Evolutionary conservation across 2,113 vertebrate species (phyloP), one percentile per base, ranked within the genome.

Genomic region (Lepisosteus oculatus): DNA sequence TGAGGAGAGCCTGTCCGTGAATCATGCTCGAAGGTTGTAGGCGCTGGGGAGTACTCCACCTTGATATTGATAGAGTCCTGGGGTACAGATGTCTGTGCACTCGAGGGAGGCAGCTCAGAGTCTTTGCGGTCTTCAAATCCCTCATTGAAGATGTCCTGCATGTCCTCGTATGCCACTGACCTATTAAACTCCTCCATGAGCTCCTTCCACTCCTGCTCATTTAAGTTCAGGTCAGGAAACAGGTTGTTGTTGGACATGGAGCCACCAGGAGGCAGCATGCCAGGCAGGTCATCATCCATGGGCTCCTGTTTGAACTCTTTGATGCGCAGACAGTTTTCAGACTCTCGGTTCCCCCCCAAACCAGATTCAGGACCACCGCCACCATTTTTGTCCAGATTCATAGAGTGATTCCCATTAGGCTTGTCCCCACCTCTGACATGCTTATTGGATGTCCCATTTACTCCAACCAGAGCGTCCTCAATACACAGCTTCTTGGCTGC

Each of bases 241-340:
- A 99, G 85, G 84, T 93, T 97, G 86, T 91, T 96, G 72, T 91
- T 92, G 67, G 89, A 91, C 12, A 94, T 93, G 55, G 88, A 87
- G 4, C 93, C 90, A 0, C 92, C 94, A 0, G 93, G 71, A 2
- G 94, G 95, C 1, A 94, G 80, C 93, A 97, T 93, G 86, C 95
- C 95, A 2, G 95, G 94, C 66, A 97, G 88, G 68, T 91, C 90
- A 81, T 99, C 97, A 11, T 98, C 96, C 0, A 92, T 84, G 0
- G 97, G 97, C 85, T 99, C 97, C 81, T 98, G 96, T 85, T 99
- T 99, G 88, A 97, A 89, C 77, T 98, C 96, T 72, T 97, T 99
- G 45, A 93, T 86, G 29, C 90, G 85, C 75, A 95, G 94, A 56
- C 29, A 29, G 29, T 29, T 29, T 29, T 93, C 89, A 0, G 83